phyloP scores from a whole-genome alignment of 1,140 invertebrate species.

The Heliconius melpomene region DNA sequence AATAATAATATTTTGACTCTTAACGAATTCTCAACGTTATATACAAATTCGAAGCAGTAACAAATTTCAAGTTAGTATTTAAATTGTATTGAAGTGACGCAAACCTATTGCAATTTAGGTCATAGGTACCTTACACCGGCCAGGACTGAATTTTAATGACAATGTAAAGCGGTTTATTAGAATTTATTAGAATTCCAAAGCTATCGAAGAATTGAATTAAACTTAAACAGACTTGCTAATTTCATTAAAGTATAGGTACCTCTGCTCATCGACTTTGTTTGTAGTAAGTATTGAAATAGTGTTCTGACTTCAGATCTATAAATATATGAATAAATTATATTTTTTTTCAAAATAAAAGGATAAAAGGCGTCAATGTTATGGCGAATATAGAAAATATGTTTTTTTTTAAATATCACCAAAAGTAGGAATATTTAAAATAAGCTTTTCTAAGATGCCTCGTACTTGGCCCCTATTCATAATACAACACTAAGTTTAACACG shows the following conservation, averaged over 20 bases:
- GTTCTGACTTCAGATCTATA: not conserved
- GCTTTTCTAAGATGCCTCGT: constrained; percentile 20
- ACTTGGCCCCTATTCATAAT: constrained; percentile 57
- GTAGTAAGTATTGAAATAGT: too few relatives aligned
- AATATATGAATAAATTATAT: not conserved
- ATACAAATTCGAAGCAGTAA: not conserved
- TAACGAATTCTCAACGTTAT: too few relatives aligned
- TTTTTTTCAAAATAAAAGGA: not conserved
- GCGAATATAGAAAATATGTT: not conserved
- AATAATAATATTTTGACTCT: too few relatives aligned
- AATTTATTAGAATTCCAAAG: not conserved
- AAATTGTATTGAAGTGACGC: not conserved
- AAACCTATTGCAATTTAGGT: constrained; percentile 6
- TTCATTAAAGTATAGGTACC: not conserved
- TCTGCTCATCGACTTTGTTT: too few relatives aligned
- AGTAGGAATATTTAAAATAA: not conserved
- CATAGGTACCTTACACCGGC: not conserved
- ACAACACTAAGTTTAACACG: constrained; percentile 74
- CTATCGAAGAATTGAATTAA: not conserved
- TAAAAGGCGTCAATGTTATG: not conserved
- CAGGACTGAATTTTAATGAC: not conserved
- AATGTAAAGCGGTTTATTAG: not conserved
- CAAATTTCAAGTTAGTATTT: not conserved
- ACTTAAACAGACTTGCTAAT: not conserved
- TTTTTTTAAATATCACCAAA: not conserved